A percentile compares a stretch with the other conserved stretches of the same genome.
These are phyloP conservation scores for Lutjanus erythropterus DNA, from an alignment of 2,113 vertebrate species.

Conservation along the genomic window DNA sequence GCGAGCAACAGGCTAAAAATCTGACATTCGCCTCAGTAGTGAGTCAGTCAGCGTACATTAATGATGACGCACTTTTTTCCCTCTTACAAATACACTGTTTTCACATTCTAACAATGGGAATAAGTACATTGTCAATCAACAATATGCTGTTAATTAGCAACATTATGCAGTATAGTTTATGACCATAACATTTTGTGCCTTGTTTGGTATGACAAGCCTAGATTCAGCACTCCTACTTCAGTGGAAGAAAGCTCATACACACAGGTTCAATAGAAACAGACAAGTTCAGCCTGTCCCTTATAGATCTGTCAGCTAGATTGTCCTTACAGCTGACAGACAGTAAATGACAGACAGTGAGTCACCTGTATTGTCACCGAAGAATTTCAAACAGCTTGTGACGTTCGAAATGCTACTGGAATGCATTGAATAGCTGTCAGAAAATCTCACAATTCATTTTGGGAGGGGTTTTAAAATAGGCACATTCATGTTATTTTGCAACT, in stretches of 20 bases:
- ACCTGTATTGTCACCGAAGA: conserved; percentile 33
- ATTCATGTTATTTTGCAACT: not conserved
- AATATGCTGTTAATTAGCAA: not conserved
- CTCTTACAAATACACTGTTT: conserved; percentile 27
- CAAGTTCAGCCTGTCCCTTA: conserved; percentile 13
- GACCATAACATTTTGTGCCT: not conserved
- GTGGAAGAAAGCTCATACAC: not conserved
- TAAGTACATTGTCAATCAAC: not conserved
- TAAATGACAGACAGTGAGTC: conserved; percentile 54
- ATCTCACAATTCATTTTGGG: conserved; percentile 8
- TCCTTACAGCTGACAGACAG: conserved; percentile 17
- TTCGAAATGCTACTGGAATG: not conserved
- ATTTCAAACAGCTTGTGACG: conserved; percentile 16
- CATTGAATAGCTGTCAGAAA: not conserved
- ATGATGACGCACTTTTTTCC: conserved; percentile 22
- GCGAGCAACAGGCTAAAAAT: not conserved
- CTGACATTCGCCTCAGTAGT: conserved; percentile 31
- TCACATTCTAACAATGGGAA: conserved; percentile 25
- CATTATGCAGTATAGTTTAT: not conserved
- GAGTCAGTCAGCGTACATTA: conserved; percentile 55
- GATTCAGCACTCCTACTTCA: not conserved
- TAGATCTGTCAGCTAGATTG: conserved; percentile 18
- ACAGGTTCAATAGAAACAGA: conserved; percentile 9
- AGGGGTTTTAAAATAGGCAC: not conserved
- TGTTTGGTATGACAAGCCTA: not conserved